Base-by-base conservation (phyloP, 2,113 vertebrate species). In the Orcinus orca region DNA sequence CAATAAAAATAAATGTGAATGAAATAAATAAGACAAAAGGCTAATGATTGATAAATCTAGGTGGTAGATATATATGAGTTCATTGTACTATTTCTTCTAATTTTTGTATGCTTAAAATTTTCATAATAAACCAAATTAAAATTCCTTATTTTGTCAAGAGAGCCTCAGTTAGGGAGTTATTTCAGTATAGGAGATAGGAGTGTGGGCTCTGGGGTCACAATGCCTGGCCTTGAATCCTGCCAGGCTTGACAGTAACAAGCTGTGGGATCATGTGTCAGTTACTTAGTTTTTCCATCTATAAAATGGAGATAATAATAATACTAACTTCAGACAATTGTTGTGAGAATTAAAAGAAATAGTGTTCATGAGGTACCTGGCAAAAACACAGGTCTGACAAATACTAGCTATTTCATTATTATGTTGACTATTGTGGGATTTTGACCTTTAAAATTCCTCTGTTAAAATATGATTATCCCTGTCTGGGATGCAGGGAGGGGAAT, bases 1-100 rank as follows among this genome's bases (percentile, higher is more conserved):
- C 50, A 95, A n/a, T 88, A 84, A 79, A 92, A 74, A 83, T 90
- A 50, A 95, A 77, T 77, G 29, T 83, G 60, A 8, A 73, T 83
- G 36, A 89, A 93, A 95, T 41, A 77, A 82, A 93, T 41, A 77
- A 82, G 25, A 44, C 0, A 90, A 83, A 94, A 93, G 6, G 6
- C 55, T 84, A 70, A 82, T 86, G 31, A 65, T 4, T 87, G 33
- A 86, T 41, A 17, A 80, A 74, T 63, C 21, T 80, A 92, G 17
- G 17, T 79, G 44, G 13, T 67, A 55, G 25, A 25, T 67, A n/a
- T 44, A 55, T 76, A 29, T 10, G 17, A 67, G 15, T 88, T 83
- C 41, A 87, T 55, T 88, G 36, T 26, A 73, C 13, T 82, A 36
- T 76, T 86, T 90, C 33, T 53, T 76, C 17, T 60, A 8, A 63